These are phyloP conservation scores for Virgularia gustaviana DNA, from an alignment of 92 coral and sea anemone species.

Conservation along the genomic window DNA sequence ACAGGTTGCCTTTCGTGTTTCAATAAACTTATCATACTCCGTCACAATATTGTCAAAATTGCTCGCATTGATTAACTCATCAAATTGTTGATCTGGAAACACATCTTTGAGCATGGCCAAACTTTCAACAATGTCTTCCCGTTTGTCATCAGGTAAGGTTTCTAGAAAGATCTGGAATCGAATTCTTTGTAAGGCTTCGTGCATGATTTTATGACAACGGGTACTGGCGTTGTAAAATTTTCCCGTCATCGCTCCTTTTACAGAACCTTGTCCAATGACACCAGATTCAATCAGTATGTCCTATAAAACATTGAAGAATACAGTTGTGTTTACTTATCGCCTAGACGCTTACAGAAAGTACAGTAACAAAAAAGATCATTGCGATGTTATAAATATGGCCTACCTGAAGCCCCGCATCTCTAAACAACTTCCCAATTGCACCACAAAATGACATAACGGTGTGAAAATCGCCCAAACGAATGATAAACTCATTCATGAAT, in stretches of 20 bases:
- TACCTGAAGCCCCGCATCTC: slow-evolving; percentile 46
- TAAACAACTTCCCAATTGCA: slow-evolving; percentile 28
- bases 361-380: no score
- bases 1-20: no score
- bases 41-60: not conserved
- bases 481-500: slow-evolving; percentile 7
- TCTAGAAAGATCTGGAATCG: slow-evolving; percentile 43
- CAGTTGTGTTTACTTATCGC: no score
- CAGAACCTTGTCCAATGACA: slow-evolving; percentile 3
- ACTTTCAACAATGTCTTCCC: not conserved
- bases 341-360: no score
- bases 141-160: not conserved
- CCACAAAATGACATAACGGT: slow-evolving; percentile 27
- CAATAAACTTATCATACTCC: not conserved
- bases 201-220: slow-evolving; percentile 35
- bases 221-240: slow-evolving; percentile 15
- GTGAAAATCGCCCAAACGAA: slow-evolving; percentile 44
- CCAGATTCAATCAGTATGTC: slow-evolving; percentile 21
- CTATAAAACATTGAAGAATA: no score
- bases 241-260: slow-evolving; percentile 10
- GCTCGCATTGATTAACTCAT: not conserved
- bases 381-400: no score
- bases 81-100: not conserved
- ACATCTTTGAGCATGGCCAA: not conserved
- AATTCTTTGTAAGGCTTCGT: slow-evolving; percentile 52